Percentiles rank a stretch among this genome's conserved stretches.
These are phyloP conservation scores for Cyprinodon brontotheroides DNA, from an alignment of 2,113 vertebrate species.

Conservation along the genomic window DNA sequence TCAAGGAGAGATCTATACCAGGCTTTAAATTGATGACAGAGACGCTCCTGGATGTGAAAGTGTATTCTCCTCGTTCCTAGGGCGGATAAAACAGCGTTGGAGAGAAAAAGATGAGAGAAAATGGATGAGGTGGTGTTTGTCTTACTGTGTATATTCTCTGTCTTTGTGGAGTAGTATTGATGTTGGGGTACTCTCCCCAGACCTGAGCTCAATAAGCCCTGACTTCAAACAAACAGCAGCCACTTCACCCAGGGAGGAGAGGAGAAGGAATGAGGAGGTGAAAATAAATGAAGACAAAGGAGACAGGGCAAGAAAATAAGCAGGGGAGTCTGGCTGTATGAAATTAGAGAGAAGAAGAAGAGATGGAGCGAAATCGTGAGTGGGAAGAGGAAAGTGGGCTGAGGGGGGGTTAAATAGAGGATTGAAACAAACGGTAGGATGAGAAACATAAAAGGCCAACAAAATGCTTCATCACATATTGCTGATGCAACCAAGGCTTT, in stretches of 20 bases:
- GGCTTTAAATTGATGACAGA: constrained; percentile 61
- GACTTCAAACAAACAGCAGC: constrained; percentile 65
- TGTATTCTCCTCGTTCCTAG: constrained; percentile 10
- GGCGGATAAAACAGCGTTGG: constrained; percentile 25
- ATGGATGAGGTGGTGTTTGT: constrained; percentile 24
- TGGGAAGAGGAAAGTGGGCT: background rate
- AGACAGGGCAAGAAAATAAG: constrained; percentile 2
- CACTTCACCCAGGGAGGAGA: constrained; percentile 37
- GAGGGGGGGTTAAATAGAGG: background rate
- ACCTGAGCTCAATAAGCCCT: constrained; percentile 66
- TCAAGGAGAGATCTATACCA: constrained; percentile 64
- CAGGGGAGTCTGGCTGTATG: background rate
- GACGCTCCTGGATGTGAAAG: constrained; percentile 25
- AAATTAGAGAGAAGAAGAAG: constrained; percentile 8
- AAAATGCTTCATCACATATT: background rate
- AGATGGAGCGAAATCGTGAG: background rate
- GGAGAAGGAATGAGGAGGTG: constrained; percentile 12
- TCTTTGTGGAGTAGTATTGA: constrained; percentile 54
- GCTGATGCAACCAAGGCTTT: background rate
- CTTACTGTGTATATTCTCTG: constrained; percentile 20
- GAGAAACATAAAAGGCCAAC: background rate
- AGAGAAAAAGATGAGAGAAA: constrained; percentile 10
- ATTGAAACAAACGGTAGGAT: background rate
- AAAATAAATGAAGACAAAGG: constrained; percentile 32
- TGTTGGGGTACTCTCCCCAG: constrained; percentile 47